Evolutionary conservation across 2,113 vertebrate species (phyloP), one percentile per base, ranked within the genome.

Genomic region (Peromyscus californicus): DNA sequence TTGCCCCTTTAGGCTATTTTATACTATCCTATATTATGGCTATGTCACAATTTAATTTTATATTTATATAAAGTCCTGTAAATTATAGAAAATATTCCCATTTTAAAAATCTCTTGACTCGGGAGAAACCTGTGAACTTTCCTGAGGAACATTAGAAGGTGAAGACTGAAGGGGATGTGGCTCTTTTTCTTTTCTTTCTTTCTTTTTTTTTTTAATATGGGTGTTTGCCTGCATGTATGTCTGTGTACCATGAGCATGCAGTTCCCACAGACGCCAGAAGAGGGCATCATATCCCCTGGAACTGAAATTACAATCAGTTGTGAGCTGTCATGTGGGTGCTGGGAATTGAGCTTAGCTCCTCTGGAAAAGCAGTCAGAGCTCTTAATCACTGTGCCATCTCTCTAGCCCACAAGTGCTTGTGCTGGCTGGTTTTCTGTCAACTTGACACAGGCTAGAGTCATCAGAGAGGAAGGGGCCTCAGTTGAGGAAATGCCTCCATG

Each of bases 61-160:
- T 39, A 45, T 69, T 36, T 36, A 76, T 67, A 29, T 51, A 74
- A 8, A 91, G 74, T 74, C 22, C 39, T 26, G 12, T 22, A 33
- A 74, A 15, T 31, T 72, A 80, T 7, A 85, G 19, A 48, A 91
- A 75, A 61, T 80, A n/a, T 54, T 36, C 48, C 86, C 65, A 87
- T 69, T 65, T 90, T 90, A 59, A 96, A 90, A 72, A 39, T 39
- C 42, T 94, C 36, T 26, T 74, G 33, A 63, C 82, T 78, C 57
- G 7, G 48, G 57, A 91, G 93, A 89, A 74, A 19, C 63, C n/a
- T 51, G 69, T 63, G 57, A 59, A 21, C 65, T 92, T 33, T 90
- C 59, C 94, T 85, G 42, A 45, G 39, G 9, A 82, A 86, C 15
- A 39, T 42, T 57, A 94, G 59, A 91, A 21, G 63, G 48, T 70